phyloP scores from a whole-genome alignment of 64 coral and sea anemone species.

The Montipora capricornis region DNA sequence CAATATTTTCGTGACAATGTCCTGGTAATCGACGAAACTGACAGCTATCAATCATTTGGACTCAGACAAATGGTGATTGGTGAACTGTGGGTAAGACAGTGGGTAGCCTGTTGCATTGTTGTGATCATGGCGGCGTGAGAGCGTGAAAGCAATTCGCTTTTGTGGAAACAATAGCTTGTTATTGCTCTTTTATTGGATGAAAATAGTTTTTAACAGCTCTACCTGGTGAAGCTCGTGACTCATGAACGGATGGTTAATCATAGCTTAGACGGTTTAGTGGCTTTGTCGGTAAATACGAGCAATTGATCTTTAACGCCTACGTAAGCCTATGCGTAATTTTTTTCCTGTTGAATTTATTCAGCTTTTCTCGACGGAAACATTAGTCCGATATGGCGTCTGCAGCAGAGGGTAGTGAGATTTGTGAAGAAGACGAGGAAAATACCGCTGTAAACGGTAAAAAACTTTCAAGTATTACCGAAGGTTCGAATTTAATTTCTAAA shows the following conservation, averaged over 20 bases:
- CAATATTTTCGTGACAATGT: too few relatives aligned
- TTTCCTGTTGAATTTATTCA: neutral
- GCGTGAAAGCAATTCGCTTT: neutral
- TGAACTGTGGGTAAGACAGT: neutral
- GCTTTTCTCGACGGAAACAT: neutral
- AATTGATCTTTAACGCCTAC: neutral
- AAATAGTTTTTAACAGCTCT: neutral
- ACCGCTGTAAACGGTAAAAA: neutral
- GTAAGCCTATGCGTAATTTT: neutral
- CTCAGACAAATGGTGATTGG: neutral
- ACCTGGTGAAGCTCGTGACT: neutral
- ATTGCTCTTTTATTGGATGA: neutral
- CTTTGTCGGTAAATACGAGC: neutral
- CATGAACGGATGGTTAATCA: neutral
- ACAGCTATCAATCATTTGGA: neutral
- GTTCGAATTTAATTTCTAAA: conserved; percentile 10
- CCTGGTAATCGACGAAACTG: too few relatives aligned
- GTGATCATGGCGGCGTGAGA: conserved; percentile 1
- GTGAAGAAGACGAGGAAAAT: conserved; percentile 35
- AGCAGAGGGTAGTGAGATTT: conserved; percentile 1
- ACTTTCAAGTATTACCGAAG: neutral
- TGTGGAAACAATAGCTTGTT: conserved; percentile 21
- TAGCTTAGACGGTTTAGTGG: neutral
- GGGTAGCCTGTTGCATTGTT: conserved; percentile 13
- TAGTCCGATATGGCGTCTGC: conserved; percentile 28